Conservation (phyloP, 1,140 invertebrate species). For the Drosophila subobscura region DNA sequence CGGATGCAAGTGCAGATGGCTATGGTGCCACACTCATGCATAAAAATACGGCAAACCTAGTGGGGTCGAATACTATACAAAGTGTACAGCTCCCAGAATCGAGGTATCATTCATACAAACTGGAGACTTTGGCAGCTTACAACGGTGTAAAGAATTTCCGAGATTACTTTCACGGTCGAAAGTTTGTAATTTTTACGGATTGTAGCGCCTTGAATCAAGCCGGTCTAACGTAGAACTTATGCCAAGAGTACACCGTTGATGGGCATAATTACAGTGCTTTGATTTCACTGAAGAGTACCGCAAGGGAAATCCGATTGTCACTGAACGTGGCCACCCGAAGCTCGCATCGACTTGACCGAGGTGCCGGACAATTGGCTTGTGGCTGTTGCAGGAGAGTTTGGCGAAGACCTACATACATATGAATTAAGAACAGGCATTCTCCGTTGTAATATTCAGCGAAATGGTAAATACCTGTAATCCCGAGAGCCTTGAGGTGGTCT, state of each 20-base stretch:
- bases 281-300: conserved; percentile 1
- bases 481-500: conserved; percentile 22
- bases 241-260: conserved; percentile 29
- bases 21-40: conserved; percentile 19
- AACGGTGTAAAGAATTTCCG: conserved; percentile 23
- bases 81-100: conserved; percentile 17
- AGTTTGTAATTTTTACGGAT: conserved; percentile 22
- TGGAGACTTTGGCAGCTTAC: conserved; percentile 14
- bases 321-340: neutral
- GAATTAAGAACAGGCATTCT: conserved; percentile 2
- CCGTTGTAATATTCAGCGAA: conserved; percentile 7
- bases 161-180: conserved; percentile 28
- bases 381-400: neutral
- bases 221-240: conserved; percentile 25
- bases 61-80: conserved; percentile 23
- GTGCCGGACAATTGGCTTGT: conserved; percentile 9
- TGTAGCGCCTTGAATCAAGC: conserved; percentile 8
- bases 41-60: conserved; percentile 2
- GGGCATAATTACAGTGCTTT: conserved; percentile 22
- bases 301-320: neutral
- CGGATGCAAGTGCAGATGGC: conserved; percentile 12
- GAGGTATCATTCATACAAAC: conserved; percentile 30
- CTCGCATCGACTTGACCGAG: neutral
- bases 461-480: conserved; percentile 24
- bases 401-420: neutral